Percentiles rank a stretch among this genome's conserved stretches.
Evolutionary conservation across 2,797 vertebrate genomes (phyloP).

Genomic region (Pangasius krempfi): DNA sequence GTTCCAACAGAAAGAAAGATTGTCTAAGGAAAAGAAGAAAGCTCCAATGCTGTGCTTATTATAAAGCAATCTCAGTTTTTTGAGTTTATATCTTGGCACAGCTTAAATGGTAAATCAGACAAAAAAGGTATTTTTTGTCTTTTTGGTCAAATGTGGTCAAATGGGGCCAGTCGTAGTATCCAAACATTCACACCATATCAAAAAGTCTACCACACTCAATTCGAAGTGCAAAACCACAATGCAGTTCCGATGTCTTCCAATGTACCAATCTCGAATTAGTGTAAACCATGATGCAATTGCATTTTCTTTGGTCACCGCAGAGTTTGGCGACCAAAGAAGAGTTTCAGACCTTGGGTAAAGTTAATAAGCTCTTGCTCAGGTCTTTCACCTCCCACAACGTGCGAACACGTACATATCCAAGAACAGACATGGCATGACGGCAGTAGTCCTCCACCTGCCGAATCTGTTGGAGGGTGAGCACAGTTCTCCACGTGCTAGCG

Average conservation of each 20-base stretch:
- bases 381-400: slow-evolving; percentile 90
- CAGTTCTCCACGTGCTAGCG: slow-evolving; percentile 92
- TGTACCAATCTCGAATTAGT: too few species aligned
- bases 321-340: not conserved
- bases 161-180: not conserved
- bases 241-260: slow-evolving; percentile 65
- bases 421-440: slow-evolving; percentile 89
- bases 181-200: not conserved
- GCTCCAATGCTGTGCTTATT: not conserved
- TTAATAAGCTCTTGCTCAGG: slow-evolving; percentile 89
- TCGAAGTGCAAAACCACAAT: slow-evolving; percentile 65
- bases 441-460: slow-evolving; percentile 97
- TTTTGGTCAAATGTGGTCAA: not conserved
- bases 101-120: slow-evolving; percentile 28
- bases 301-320: slow-evolving; percentile 64
- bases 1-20: not conserved
- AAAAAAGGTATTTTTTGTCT: not conserved
- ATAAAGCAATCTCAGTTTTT: not conserved
- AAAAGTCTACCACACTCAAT: slow-evolving; percentile 62
- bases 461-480: slow-evolving; percentile 92
- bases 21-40: not conserved
- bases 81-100: slow-evolving; percentile 14
- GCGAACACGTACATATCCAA: slow-evolving; percentile 87
- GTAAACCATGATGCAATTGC: not conserved
- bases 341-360: slow-evolving; percentile 78